phyloP scores from a whole-genome alignment of 2,888 invertebrate genomes.

The Omphaloscelis lunosa region DNA sequence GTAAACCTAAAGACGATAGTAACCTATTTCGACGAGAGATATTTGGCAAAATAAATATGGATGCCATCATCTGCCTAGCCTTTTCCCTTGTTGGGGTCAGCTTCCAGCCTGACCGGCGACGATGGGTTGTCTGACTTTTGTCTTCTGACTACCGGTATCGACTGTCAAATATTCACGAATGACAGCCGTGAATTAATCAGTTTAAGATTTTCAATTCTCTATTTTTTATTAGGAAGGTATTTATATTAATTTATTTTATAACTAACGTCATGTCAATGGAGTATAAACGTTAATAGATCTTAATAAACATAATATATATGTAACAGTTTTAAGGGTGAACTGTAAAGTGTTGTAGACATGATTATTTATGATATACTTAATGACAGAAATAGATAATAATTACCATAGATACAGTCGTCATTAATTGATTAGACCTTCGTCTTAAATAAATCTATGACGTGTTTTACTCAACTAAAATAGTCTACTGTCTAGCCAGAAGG shows the following conservation, averaged over 20 bases:
- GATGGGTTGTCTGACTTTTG: neutral
- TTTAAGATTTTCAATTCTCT: no score
- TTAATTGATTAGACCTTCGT: slow-evolving; percentile 1
- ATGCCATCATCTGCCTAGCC: neutral
- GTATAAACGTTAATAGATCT: neutral
- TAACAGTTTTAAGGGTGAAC: neutral
- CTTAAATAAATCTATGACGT: neutral
- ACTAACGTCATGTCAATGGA: neutral
- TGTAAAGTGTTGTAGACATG: neutral
- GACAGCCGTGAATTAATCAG: neutral
- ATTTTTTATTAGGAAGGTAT: no score
- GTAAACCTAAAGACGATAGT: neutral
- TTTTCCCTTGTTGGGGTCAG: neutral
- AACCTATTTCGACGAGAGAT: neutral
- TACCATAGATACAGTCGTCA: neutral
- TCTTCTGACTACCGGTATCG: neutral
- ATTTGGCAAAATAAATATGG: neutral
- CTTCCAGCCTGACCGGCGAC: neutral
- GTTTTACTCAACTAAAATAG: neutral
- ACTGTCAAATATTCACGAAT: neutral
- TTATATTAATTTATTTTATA: no score
- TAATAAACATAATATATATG: no score
- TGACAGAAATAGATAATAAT: neutral
- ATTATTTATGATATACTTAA: neutral
- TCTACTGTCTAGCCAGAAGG: neutral